phyloP scores from a whole-genome alignment of 2,888 invertebrate species.

The Cosmorhoe ocellata region DNA sequence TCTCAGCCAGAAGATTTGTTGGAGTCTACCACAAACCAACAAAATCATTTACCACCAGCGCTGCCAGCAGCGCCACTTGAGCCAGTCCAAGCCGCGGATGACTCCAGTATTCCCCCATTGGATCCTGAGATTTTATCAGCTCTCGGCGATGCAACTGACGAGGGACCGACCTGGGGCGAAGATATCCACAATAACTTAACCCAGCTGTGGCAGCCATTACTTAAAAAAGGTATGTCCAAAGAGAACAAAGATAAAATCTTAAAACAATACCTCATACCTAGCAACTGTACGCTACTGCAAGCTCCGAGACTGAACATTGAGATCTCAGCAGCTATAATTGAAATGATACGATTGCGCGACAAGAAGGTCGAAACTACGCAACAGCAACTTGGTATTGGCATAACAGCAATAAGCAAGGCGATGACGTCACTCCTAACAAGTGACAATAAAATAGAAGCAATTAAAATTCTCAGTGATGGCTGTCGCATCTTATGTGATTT shows the following conservation, averaged over 20 bases:
- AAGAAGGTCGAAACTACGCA: conserved; percentile 15
- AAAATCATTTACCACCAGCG: too few relatives aligned
- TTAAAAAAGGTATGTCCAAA: too few relatives aligned
- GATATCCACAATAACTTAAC: too few relatives aligned
- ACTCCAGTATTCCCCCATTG: not conserved
- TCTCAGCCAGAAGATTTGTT: too few relatives aligned
- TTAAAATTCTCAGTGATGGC: conserved; percentile 2
- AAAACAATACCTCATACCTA: conserved; percentile 9
- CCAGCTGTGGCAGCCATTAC: too few relatives aligned
- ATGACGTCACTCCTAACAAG: conserved; percentile 2
- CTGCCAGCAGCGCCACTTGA: too few relatives aligned
- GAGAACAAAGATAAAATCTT: conserved; percentile 3
- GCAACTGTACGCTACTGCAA: conserved; percentile 10
- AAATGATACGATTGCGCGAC: conserved; percentile 7
- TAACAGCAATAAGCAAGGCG: conserved; percentile 11
- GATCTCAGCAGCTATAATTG: not conserved
- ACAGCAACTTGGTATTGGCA: conserved; percentile 9
- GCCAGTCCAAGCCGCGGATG: too few relatives aligned
- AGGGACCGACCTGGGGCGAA: too few relatives aligned
- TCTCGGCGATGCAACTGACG: conserved; percentile 9
- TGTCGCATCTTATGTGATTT: not conserved
- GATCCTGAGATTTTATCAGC: conserved; percentile 13
- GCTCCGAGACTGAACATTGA: not conserved
- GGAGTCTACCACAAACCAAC: too few relatives aligned
- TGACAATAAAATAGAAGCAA: conserved; percentile 11